Evolutionary conservation across 2,888 invertebrate genomes (phyloP).

Genomic region (Sipha maydis): DNA sequence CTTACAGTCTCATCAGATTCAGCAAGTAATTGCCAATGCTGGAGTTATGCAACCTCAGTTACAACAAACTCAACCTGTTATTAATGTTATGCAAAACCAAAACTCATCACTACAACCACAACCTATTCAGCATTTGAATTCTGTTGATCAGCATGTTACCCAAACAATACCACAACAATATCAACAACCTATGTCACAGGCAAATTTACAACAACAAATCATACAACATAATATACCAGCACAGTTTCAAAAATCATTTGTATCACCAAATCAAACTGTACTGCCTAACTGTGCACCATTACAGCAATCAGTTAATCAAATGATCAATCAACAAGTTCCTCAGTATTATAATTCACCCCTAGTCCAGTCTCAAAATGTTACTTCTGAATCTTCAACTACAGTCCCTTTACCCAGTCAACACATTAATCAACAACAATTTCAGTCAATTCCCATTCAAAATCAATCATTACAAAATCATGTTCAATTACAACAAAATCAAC

Average conservation of each 20-base stretch:
- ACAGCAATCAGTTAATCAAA: slow-evolving; percentile 55
- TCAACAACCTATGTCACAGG: slow-evolving; percentile 70
- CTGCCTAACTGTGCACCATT: slow-evolving; percentile 50
- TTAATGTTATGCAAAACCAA: slow-evolving; percentile 65
- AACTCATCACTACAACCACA: slow-evolving; percentile 62
- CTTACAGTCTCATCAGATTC: slow-evolving; percentile 66
- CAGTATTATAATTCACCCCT: slow-evolving; percentile 46
- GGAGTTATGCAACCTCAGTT: slow-evolving; percentile 63
- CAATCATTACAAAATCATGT: slow-evolving; percentile 54
- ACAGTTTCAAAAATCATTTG: slow-evolving; percentile 60
- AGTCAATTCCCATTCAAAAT: slow-evolving; percentile 52
- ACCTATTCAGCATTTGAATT: slow-evolving; percentile 66
- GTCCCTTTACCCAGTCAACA: slow-evolving; percentile 52
- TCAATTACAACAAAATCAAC: slow-evolving; percentile 68
- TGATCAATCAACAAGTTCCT: slow-evolving; percentile 61
- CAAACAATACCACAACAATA: slow-evolving; percentile 67
- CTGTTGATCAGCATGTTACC: slow-evolving; percentile 67
- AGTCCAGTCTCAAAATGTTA: slow-evolving; percentile 59
- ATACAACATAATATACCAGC: slow-evolving; percentile 58
- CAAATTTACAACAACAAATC: slow-evolving; percentile 67
- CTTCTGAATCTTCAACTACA: slow-evolving; percentile 49
- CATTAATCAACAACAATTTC: slow-evolving; percentile 56
- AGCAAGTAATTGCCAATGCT: slow-evolving; percentile 66
- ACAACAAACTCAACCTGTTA: slow-evolving; percentile 63
- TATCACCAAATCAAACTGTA: slow-evolving; percentile 41